Evolutionary conservation across 2,797 vertebrate species (phyloP).

Genomic region (Mallotus villosus): DNA sequence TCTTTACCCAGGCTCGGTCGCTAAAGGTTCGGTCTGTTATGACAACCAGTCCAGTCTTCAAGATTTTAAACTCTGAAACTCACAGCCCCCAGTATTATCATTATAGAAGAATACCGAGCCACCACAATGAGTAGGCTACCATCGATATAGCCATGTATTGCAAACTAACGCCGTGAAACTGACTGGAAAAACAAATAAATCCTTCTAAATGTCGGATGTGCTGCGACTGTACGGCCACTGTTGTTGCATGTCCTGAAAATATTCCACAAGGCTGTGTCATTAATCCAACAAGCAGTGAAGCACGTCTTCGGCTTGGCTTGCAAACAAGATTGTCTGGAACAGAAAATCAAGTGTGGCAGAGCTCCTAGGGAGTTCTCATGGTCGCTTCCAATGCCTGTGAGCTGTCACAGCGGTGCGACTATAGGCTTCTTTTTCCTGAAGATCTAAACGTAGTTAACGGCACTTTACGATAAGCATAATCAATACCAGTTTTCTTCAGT

Average conservation of each 20-base stretch:
- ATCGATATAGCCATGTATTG: neutral
- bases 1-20: neutral
- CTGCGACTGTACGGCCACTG: neutral
- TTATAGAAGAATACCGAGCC: neutral
- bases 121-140: conserved; percentile 8
- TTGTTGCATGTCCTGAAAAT: conserved; percentile 17
- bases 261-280: neutral
- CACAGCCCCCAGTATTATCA: neutral
- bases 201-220: conserved; percentile 13
- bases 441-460: conserved; percentile 36
- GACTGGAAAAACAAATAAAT: conserved; percentile 9
- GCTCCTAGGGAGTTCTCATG: conserved; percentile 17
- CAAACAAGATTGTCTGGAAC: conserved; percentile 3
- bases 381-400: conserved; percentile 27
- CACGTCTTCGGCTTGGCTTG: conserved; percentile 8
- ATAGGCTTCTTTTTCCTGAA: conserved; percentile 37
- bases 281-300: neutral
- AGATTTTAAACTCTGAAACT: neutral
- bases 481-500: conserved; percentile 38
- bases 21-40: conserved; percentile 12
- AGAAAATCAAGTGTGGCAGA: conserved; percentile 33
- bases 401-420: conserved; percentile 15
- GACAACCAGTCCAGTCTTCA: neutral
- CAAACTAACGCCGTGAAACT: neutral
- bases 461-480: conserved; percentile 41